These are phyloP conservation scores for Acleris emargana DNA, from an alignment of 2,888 invertebrate species.

Conservation along the genomic window DNA sequence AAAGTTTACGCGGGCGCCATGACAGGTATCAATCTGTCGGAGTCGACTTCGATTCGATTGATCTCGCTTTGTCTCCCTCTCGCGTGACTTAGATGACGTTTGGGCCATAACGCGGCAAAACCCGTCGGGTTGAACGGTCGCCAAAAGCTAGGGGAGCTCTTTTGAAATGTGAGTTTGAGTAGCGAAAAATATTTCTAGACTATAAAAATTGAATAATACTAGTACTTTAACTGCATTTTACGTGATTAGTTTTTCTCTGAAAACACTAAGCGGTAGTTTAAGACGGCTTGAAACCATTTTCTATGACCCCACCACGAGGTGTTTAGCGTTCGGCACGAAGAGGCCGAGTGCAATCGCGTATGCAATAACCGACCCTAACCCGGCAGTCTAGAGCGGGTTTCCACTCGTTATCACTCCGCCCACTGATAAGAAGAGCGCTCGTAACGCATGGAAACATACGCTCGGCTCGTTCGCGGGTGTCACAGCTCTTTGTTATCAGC, in stretches of 20 bases:
- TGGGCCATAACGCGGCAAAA: background rate
- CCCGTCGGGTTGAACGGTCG: background rate
- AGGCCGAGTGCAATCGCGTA: constrained; percentile 37
- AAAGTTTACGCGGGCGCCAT: constrained; percentile 27
- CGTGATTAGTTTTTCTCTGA: background rate
- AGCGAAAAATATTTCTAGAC: background rate
- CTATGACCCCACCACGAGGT: constrained; percentile 65
- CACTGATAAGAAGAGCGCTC: constrained; percentile 65
- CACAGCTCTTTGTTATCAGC: constrained; percentile 42
- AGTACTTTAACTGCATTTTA: background rate
- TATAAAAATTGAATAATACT: background rate
- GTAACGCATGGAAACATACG: constrained; percentile 54
- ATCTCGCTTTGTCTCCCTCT: constrained; percentile 20
- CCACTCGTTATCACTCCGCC: constrained; percentile 67
- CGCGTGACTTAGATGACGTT: constrained; percentile 14
- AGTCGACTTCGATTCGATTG: constrained; percentile 10
- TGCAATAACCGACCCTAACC: constrained; percentile 57
- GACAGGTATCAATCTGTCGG: constrained; percentile 35
- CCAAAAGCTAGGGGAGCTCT: constrained; percentile 1
- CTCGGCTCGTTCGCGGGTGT: constrained; percentile 43
- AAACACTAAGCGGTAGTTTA: constrained; percentile 15
- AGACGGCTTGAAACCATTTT: constrained; percentile 14
- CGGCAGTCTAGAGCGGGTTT: constrained; percentile 52
- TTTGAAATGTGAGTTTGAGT: constrained; percentile 12
- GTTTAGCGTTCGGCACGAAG: constrained; percentile 60